phyloP scores from a whole-genome alignment of 2,888 invertebrate species.

The Sylvicola fuscatus region DNA sequence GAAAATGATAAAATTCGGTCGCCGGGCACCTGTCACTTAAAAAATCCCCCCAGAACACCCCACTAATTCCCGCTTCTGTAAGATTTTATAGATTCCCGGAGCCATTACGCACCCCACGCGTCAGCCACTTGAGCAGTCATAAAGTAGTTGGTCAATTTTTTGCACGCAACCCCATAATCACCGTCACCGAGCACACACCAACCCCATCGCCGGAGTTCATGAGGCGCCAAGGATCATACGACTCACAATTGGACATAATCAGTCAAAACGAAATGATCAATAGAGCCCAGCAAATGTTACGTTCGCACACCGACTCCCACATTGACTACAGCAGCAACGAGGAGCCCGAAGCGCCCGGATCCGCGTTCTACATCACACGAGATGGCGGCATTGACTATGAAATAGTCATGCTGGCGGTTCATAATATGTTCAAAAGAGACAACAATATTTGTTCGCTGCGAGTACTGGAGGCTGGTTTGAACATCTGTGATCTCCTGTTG shows the following conservation, averaged over 20 bases:
- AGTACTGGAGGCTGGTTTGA: constrained; percentile 83
- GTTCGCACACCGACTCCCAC: constrained; percentile 84
- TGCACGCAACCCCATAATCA: constrained; percentile 84
- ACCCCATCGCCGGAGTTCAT: constrained; percentile 76
- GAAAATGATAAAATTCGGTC: no score
- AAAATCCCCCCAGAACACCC: no score
- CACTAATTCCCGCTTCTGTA: neutral
- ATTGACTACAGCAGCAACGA: constrained; percentile 76
- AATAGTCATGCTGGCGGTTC: constrained; percentile 68
- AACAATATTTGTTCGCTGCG: constrained; percentile 63
- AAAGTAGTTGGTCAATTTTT: constrained; percentile 20
- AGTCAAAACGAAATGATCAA: constrained; percentile 24
- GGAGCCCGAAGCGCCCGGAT: constrained; percentile 71
- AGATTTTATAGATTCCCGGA: constrained; percentile 27
- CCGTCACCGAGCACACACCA: constrained; percentile 90
- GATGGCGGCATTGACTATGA: constrained; percentile 88
- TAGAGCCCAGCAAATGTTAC: constrained; percentile 39
- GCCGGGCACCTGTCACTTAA: no score
- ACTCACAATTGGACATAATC: constrained; percentile 61
- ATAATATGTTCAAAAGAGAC: constrained; percentile 70
- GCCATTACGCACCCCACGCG: constrained; percentile 14
- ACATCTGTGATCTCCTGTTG: constrained; percentile 76
- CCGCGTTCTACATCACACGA: constrained; percentile 78
- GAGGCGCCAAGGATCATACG: constrained; percentile 63
- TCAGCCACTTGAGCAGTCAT: neutral